Base-by-base conservation (phyloP, 1,140 invertebrate genomes). In the Lanistes nyassanus region DNA sequence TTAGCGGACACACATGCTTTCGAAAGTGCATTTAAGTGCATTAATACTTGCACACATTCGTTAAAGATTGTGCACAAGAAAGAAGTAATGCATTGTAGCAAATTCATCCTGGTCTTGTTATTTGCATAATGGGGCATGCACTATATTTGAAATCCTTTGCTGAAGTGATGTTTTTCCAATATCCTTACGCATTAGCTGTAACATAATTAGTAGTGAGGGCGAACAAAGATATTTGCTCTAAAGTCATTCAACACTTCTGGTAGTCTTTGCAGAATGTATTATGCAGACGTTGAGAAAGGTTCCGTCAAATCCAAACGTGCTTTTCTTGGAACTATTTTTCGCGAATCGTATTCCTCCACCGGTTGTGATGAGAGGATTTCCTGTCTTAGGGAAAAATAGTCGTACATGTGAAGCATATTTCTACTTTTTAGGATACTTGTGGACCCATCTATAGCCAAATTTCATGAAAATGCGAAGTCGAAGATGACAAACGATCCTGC, bases 401-500 rank as follows among this genome's bases (percentile, higher is more conserved):
- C 37, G 23, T 69, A 70, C 51, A 70, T 68, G 66, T 68, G 68
- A 70, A 56, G 53, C 39, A 62, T 60, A 76, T 70, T 71, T 76
- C 56, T 72, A 47, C 56, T 39, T 71, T 71, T 71, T 53, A 55
- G 73, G 42, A 75, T 67, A 70, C 47, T 58, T 66, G 56, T 77
- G 76, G 76, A 72, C 58, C 74, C 56, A 74, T 74, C 76, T 69
- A 65, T 51, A 76, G 70, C 69, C 68, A 62, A 64, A 75, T 64
- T 71, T 62, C 58, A 53, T 58, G 67, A 80, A 80, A 62, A 82
- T 82, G 81, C 74, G 66, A 74, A 70, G 74, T 68, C 68, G 76
- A 82, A 82, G 81, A 82, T 82, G 81, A 82, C 81, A 78, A 78
- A 82, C 68, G 75, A 75, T 75, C 73, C 67, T 55, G 68, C 75